A percentile compares a stretch with the other conserved stretches of the same genome.
Conservation (phyloP, 2,888 invertebrate species). For the Cryptophagus acutangulus region DNA sequence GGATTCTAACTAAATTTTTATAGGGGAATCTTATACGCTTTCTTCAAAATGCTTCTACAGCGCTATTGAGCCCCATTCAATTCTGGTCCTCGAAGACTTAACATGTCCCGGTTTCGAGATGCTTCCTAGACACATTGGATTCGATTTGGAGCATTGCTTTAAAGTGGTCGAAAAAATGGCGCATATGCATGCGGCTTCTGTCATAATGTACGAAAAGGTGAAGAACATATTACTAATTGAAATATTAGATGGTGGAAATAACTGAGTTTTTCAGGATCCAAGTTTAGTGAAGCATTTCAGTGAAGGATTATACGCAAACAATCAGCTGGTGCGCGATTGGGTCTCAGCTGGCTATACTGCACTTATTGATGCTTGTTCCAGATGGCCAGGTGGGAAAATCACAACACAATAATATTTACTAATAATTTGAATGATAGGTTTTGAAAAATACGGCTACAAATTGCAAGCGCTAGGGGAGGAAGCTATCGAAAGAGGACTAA, state of each 20-base stretch:
- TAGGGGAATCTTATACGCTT: conserved; percentile 31
- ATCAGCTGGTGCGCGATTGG: conserved; percentile 30
- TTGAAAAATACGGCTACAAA: conserved; percentile 45
- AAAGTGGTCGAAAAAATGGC: conserved; percentile 52
- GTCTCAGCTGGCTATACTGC: conserved; percentile 29
- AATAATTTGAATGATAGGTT: conserved; percentile 29
- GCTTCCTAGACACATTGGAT: conserved; percentile 52
- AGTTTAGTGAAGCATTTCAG: conserved; percentile 29
- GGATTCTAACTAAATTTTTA: conserved; percentile 6
- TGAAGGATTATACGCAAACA: conserved; percentile 33
- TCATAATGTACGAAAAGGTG: conserved; percentile 53
- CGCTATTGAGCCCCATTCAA: conserved; percentile 37
- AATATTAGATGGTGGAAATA: background rate
- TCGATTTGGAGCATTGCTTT: conserved; percentile 52
- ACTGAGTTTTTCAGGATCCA: conserved; percentile 27
- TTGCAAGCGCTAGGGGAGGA: conserved; percentile 39
- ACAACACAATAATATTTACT: background rate
- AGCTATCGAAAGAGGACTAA: conserved; percentile 28
- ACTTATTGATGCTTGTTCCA: conserved; percentile 43
- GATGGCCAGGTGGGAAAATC: conserved; percentile 48
- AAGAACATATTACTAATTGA: conserved; percentile 17
- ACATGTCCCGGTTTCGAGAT: conserved; percentile 53
- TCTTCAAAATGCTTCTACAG: conserved; percentile 39
- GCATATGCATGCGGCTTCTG: conserved; percentile 54
- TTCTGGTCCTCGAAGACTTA: conserved; percentile 54